Evolutionary conservation across 1,140 invertebrate genomes (phyloP), one percentile per base, ranked within the genome.

Genomic region (Pseudomyrmex pallidus): DNA sequence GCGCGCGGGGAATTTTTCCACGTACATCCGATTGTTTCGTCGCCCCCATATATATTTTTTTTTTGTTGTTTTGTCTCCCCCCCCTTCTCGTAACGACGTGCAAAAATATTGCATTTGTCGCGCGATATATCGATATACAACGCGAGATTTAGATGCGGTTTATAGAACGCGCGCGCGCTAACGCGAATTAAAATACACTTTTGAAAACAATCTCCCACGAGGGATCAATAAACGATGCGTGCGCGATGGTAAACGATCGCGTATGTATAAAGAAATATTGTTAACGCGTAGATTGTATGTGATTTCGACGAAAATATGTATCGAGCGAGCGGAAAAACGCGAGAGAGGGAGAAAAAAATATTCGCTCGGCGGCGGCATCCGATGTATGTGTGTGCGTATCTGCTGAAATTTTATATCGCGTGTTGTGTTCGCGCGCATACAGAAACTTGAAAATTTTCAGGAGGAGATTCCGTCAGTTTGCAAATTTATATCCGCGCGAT

Each of bases 361-460:
- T 59, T 50, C 54, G 54, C 54, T 13, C 46, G 35, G 35, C 7
- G 35, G 66, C 46, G 66, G 35, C 35, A 35, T 7, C 0, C 46
- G 52, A 25, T 13, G 48, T 15, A 15, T 20, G 52, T 20, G 25
- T 7, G 35, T 56, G 25, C 10, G 50, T 59, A 35, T 57, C 35
- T 20, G 66, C 22, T 10, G 8, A 48, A 50, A 70, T 80, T 72
- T 80, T 59, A 80, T 68, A 50, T 17, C 35, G 22, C 9, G 0
- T 13, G n/a, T 22, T 1, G n/a, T 35, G 22, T 35, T 22, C 22
- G 35, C 22, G 15, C 17, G 25, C n/a, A 70, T 44, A 20, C 1
- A 1, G 9, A 59, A 59, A 80, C 76, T 80, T 80, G 66, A 80
- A 70, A 35, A 80, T 80, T 80, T 80, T 15, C 76, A 50, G 59